phyloP scores from a whole-genome alignment of 1,140 invertebrate species.

The Amyelois transitella region DNA sequence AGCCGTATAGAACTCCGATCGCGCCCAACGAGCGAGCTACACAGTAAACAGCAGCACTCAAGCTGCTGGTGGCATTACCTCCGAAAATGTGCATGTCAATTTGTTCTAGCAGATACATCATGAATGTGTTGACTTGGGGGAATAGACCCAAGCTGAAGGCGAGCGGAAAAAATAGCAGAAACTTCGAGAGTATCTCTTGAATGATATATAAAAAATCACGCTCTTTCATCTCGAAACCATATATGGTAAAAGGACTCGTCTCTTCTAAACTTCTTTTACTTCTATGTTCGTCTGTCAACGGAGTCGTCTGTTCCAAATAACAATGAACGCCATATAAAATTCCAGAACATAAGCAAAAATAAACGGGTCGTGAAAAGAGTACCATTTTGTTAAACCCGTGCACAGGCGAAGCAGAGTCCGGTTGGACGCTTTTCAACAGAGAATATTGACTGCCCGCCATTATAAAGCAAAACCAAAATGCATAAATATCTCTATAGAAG shows the following conservation, averaged over 20 bases:
- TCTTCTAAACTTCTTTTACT: constrained; percentile 44
- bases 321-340: constrained; percentile 83
- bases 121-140: constrained; percentile 97
- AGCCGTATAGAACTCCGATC: constrained; percentile 89
- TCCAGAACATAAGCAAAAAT: constrained; percentile 92
- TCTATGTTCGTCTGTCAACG: constrained; percentile 34
- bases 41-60: constrained; percentile 90
- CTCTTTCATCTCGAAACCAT: constrained; percentile 84
- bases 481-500: constrained; percentile 93
- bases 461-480: constrained; percentile 97
- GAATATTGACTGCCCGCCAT: constrained; percentile 98
- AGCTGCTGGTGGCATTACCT: constrained; percentile 94
- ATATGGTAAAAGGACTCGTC: constrained; percentile 77
- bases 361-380: constrained; percentile 94
- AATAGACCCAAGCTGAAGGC: constrained; percentile 96
- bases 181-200: constrained; percentile 84
- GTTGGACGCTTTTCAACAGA: constrained; percentile 98
- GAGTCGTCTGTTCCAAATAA: constrained; percentile 60
- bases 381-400: constrained; percentile 98
- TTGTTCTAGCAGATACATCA: constrained; percentile 96
- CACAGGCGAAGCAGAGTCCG: constrained; percentile 97
- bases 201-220: constrained; percentile 79
- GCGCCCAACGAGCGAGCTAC: constrained; percentile 87
- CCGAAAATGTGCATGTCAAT: constrained; percentile 98
- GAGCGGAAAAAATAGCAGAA: constrained; percentile 93